phyloP scores from a whole-genome alignment of 2,888 invertebrate species.

The Automeris io region DNA sequence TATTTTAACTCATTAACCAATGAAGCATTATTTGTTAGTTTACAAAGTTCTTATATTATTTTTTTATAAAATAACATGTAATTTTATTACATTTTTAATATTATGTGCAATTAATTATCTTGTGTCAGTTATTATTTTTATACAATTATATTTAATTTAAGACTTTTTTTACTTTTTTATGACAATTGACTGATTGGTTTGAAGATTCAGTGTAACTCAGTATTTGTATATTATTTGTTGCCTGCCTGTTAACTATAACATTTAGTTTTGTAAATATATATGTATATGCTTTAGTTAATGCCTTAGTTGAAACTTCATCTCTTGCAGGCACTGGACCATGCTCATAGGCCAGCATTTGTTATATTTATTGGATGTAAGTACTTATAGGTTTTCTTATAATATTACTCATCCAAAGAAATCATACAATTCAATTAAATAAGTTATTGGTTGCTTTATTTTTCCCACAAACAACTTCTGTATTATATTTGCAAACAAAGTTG shows the following conservation, averaged over 20 bases:
- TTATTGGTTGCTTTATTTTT: too few relatives aligned
- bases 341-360: slow-evolving; percentile 3
- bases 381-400: slow-evolving; percentile 6
- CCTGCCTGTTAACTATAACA: slow-evolving; percentile 17
- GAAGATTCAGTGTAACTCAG: slow-evolving; percentile 24
- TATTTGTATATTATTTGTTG: slow-evolving; percentile 31
- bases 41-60: too few relatives aligned
- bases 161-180: slow-evolving; percentile 45
- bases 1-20: too few relatives aligned
- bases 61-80: slow-evolving; percentile 32
- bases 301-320: slow-evolving; percentile 3
- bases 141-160: slow-evolving; percentile 45
- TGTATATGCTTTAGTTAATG: slow-evolving; percentile 12
- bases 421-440: too few relatives aligned
- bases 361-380: slow-evolving; percentile 4
- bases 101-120: slow-evolving; percentile 65
- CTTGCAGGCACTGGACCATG: slow-evolving; percentile 7
- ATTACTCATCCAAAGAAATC: slow-evolving; percentile 10
- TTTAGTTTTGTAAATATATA: slow-evolving; percentile 11
- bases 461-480: too few relatives aligned
- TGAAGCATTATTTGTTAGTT: too few relatives aligned
- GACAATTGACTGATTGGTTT: slow-evolving; percentile 38
- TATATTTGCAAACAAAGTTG: too few relatives aligned
- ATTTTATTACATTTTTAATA: slow-evolving; percentile 31
- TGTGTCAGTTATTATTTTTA: slow-evolving; percentile 52